phyloP scores from a whole-genome alignment of 1,140 invertebrate genomes.

The Drosophila bocqueti region DNA sequence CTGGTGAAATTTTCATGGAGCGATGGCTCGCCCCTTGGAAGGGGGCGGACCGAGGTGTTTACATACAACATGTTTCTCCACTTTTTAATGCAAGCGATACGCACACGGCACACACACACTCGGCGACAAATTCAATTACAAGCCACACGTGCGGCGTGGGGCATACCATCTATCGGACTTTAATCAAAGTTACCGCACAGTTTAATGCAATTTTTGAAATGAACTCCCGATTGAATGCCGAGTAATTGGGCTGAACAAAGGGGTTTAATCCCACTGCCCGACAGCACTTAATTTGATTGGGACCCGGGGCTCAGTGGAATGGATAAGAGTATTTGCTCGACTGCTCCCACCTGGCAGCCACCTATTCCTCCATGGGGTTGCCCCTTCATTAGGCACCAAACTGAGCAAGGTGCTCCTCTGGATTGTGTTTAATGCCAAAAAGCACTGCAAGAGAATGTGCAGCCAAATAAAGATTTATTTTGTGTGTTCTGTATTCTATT shows the following conservation, averaged over 20 bases:
- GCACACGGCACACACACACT: slow-evolving; percentile 1
- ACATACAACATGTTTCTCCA: slow-evolving; percentile 19
- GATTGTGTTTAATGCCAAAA: background rate
- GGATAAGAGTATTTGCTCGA: slow-evolving; percentile 43
- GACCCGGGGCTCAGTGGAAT: slow-evolving; percentile 24
- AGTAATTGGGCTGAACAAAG: slow-evolving; percentile 51
- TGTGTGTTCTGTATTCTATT: too few relatives aligned
- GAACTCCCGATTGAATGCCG: slow-evolving; percentile 41
- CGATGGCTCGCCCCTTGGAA: slow-evolving; percentile 6
- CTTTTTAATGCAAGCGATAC: slow-evolving; percentile 48
- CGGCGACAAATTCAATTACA: slow-evolving; percentile 64
- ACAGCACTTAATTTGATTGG: slow-evolving; percentile 49
- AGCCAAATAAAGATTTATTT: background rate
- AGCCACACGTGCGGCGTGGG: slow-evolving; percentile 18
- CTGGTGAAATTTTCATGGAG: background rate
- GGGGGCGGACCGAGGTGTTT: slow-evolving; percentile 38
- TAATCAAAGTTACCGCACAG: slow-evolving; percentile 65
- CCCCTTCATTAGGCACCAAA: slow-evolving; percentile 52
- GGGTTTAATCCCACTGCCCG: slow-evolving; percentile 38
- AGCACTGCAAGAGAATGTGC: slow-evolving; percentile 1
- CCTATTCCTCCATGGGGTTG: slow-evolving; percentile 16
- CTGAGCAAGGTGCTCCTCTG: slow-evolving; percentile 37
- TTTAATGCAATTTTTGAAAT: slow-evolving; percentile 69
- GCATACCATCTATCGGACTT: slow-evolving; percentile 45
- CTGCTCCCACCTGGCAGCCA: slow-evolving; percentile 13